Evolutionary conservation across 2,888 invertebrate genomes (phyloP).

Genomic region (Agapostemon virescens): DNA sequence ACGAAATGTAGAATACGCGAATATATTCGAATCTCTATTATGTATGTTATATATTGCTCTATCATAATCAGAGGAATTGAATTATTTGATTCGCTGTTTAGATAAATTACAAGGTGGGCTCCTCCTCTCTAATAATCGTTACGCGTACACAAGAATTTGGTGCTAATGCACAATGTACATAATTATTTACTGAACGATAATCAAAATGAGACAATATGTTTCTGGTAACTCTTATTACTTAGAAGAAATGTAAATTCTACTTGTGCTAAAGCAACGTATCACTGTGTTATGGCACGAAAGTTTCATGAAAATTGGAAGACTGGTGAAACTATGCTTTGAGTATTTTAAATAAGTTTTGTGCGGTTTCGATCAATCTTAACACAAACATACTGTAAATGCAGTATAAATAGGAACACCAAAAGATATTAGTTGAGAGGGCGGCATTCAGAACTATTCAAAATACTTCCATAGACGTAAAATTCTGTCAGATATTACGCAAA

Average conservation of each 20-base stretch:
- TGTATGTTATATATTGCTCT: not conserved
- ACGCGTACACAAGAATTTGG: conserved; percentile 14
- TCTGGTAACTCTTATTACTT: conserved; percentile 41
- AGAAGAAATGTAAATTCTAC: conserved; percentile 39
- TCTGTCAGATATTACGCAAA: conserved; percentile 38
- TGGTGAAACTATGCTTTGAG: conserved; percentile 39
- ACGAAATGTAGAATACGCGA: not conserved
- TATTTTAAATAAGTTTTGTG: conserved; percentile 45
- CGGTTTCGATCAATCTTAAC: conserved; percentile 31
- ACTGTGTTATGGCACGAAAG: conserved; percentile 60
- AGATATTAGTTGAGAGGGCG: conserved; percentile 31
- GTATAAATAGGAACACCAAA: conserved; percentile 49
- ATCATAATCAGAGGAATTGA: conserved; percentile 12
- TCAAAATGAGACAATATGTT: conserved; percentile 27
- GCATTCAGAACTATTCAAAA: conserved; percentile 48
- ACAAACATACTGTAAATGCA: conserved; percentile 44
- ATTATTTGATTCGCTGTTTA: conserved; percentile 13
- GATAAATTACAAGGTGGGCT: conserved; percentile 19
- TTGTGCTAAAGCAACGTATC: conserved; percentile 12
- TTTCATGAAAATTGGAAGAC: conserved; percentile 66
- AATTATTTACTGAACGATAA: conserved; percentile 41
- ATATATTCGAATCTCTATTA: not conserved
- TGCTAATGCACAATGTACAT: conserved; percentile 21
- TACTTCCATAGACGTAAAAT: conserved; percentile 40
- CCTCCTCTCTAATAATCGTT: not conserved